Percentiles rank a stretch among this genome's conserved stretches.
Evolutionary conservation across 1,140 invertebrate species (phyloP).

Genomic region (Oreohelix idahoensis): DNA sequence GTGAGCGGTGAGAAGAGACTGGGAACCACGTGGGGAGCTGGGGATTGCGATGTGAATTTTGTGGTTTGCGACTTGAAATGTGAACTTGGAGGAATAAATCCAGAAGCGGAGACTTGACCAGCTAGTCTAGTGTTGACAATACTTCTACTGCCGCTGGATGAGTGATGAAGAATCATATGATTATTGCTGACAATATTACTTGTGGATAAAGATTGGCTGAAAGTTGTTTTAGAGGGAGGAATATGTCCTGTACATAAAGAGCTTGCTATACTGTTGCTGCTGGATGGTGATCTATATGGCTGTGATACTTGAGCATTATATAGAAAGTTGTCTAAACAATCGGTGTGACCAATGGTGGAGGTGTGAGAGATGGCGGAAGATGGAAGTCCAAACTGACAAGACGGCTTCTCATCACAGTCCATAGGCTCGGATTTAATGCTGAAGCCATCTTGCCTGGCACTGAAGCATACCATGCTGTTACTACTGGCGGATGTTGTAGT

Average conservation of each 20-base stretch:
- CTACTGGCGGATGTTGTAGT: not conserved
- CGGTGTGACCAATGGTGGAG: not conserved
- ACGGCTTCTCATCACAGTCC: slow-evolving; percentile 59
- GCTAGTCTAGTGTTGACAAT: slow-evolving; percentile 3
- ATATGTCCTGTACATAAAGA: not conserved
- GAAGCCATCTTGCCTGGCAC: not conserved
- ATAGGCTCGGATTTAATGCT: slow-evolving; percentile 59
- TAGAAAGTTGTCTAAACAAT: slow-evolving; percentile 17
- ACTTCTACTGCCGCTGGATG: slow-evolving; percentile 6
- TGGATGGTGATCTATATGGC: not conserved
- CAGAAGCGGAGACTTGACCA: not conserved
- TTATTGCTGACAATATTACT: not conserved
- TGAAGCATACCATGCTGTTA: not conserved
- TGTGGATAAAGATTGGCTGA: not conserved
- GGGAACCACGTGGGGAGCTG: slow-evolving; percentile 59
- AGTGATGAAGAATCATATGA: not conserved
- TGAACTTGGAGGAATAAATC: not conserved
- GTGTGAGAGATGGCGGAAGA: slow-evolving; percentile 1
- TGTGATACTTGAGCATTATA: not conserved
- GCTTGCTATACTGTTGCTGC: not conserved
- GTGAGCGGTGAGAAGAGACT: slow-evolving; percentile 62
- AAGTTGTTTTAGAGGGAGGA: not conserved
- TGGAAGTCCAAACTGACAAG: slow-evolving; percentile 59
- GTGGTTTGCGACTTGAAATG: slow-evolving; percentile 10
- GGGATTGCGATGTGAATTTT: slow-evolving; percentile 18